Percentiles rank a stretch among this genome's conserved stretches.
Evolutionary conservation across 2,888 invertebrate genomes (phyloP).

Genomic region (Leptopilina myrica): DNA sequence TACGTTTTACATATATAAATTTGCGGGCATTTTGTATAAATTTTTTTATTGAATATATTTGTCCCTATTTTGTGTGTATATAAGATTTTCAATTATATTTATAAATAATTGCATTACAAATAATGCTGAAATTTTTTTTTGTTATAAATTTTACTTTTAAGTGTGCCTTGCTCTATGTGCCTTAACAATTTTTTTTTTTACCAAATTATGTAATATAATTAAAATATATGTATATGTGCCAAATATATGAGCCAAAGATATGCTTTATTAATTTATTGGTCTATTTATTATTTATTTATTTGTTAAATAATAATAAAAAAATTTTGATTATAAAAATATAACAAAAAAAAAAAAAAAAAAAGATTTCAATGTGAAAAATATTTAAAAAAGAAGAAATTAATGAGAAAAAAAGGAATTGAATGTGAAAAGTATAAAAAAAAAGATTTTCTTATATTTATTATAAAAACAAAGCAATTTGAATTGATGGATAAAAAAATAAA

Average conservation of each 20-base stretch:
- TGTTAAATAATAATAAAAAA: too few relatives aligned
- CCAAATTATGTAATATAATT: constrained; percentile 47
- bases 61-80: constrained; percentile 53
- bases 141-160: not conserved
- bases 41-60: constrained; percentile 48
- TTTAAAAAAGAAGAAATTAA: too few relatives aligned
- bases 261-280: constrained; percentile 42
- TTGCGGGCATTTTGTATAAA: constrained; percentile 56
- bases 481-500: too few relatives aligned
- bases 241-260: constrained; percentile 71
- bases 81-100: constrained; percentile 34
- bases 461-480: too few relatives aligned
- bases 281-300: too few relatives aligned
- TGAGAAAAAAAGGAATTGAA: too few relatives aligned
- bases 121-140: not conserved
- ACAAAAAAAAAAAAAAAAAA: too few relatives aligned
- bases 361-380: too few relatives aligned
- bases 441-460: too few relatives aligned
- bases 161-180: constrained; percentile 8
- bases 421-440: too few relatives aligned
- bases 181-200: constrained; percentile 43
- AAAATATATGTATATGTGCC: constrained; percentile 65
- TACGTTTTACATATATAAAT: not conserved
- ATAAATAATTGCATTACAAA: not conserved
- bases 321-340: too few relatives aligned